Evolutionary conservation across 2,113 vertebrate species (phyloP).

Genomic region (Calidris pygmaea): DNA sequence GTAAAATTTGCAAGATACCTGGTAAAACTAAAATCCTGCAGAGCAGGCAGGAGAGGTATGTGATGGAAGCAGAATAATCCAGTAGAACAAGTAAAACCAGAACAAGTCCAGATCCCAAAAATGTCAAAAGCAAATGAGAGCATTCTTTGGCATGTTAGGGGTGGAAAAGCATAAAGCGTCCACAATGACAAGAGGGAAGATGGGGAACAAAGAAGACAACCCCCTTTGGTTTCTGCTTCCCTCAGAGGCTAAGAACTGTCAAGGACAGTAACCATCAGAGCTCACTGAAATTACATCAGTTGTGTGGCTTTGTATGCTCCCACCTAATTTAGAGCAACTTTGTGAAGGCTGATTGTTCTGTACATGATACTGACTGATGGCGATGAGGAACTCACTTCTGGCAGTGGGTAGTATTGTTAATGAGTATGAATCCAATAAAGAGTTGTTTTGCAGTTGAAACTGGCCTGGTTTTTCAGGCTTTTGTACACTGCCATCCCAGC

Average conservation of each 20-base stretch:
- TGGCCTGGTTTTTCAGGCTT: neutral
- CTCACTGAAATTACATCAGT: neutral
- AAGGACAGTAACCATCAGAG: neutral
- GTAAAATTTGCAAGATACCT: neutral
- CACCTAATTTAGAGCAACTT: neutral
- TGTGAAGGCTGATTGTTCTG: neutral
- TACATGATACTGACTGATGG: neutral
- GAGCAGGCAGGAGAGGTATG: neutral
- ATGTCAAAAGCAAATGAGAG: neutral
- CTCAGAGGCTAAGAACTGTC: neutral
- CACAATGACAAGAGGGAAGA: neutral
- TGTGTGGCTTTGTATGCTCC: neutral
- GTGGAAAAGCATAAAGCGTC: neutral
- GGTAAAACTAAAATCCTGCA: neutral
- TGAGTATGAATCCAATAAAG: neutral
- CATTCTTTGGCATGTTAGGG: neutral
- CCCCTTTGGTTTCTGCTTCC: neutral
- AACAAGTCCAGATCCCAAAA: neutral
- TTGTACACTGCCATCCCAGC: neutral
- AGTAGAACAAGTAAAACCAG: neutral
- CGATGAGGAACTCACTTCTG: neutral
- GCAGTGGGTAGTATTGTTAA: neutral
- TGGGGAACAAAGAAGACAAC: neutral
- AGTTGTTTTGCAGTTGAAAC: neutral
- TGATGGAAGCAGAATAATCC: neutral